phyloP scores from a whole-genome alignment of 1,140 invertebrate genomes.

The Ooceraea biroi region DNA sequence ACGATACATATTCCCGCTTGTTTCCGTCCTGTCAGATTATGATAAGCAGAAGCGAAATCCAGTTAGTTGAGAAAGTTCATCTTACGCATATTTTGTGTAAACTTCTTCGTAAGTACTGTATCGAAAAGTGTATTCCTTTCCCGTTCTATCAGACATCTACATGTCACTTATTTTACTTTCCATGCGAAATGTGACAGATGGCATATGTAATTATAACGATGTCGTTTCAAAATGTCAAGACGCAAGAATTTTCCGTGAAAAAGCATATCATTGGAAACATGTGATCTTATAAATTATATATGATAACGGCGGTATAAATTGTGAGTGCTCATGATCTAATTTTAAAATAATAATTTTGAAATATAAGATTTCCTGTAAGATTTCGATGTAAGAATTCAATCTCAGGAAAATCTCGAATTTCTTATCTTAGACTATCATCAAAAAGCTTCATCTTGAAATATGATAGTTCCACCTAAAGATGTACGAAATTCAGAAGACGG shows the following conservation, averaged over 20 bases:
- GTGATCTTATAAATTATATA: neutral
- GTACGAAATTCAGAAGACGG: slow-evolving; percentile 13
- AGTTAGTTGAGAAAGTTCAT: slow-evolving; percentile 27
- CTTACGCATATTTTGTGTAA: slow-evolving; percentile 27
- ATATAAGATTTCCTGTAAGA: neutral
- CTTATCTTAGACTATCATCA: neutral
- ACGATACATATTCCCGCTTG: neutral
- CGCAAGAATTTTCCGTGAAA: neutral
- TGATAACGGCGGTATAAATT: neutral
- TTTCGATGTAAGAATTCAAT: neutral
- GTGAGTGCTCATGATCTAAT: neutral
- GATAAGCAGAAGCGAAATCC: slow-evolving; percentile 66
- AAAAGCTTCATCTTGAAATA: neutral
- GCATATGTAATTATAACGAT: neutral
- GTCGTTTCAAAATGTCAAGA: neutral
- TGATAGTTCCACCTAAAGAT: neutral
- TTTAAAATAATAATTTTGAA: neutral
- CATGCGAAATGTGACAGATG: neutral
- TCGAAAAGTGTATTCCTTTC: slow-evolving; percentile 13
- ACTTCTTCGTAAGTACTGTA: slow-evolving; percentile 42
- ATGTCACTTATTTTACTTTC: slow-evolving; percentile 3
- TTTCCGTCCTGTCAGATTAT: slow-evolving; percentile 54
- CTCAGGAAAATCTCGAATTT: neutral
- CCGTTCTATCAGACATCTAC: slow-evolving; percentile 16
- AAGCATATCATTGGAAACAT: neutral